phyloP scores from a whole-genome alignment of 2,797 vertebrate genomes.

The Alectoris magna region DNA sequence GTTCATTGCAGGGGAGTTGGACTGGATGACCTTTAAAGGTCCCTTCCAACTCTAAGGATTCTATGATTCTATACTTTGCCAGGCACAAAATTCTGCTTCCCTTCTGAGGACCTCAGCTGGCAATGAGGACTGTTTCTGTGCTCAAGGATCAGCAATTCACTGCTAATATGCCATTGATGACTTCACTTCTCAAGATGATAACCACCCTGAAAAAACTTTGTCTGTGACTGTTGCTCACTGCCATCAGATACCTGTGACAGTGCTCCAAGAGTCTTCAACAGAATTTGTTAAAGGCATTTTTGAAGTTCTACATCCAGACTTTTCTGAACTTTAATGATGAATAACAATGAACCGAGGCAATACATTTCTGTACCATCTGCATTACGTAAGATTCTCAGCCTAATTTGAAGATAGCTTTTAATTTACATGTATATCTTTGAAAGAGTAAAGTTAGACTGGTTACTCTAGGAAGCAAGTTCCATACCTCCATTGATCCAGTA shows the following conservation, averaged over 20 bases:
- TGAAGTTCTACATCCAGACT: neutral
- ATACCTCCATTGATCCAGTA: neutral
- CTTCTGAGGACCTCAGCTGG: neutral
- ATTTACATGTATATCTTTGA: neutral
- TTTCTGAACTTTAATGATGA: neutral
- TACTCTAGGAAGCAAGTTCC: neutral
- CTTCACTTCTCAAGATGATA: neutral
- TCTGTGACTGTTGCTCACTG: neutral
- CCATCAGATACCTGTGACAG: neutral
- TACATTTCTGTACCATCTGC: neutral
- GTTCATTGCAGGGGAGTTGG: no score
- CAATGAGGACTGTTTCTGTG: neutral
- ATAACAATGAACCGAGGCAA: neutral
- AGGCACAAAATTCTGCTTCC: neutral
- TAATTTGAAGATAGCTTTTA: neutral
- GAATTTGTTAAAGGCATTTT: neutral
- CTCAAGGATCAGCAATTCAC: neutral
- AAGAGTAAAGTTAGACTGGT: neutral
- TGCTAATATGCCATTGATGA: neutral
- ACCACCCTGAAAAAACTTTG: neutral
- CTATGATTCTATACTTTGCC: neutral
- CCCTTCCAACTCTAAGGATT: no score
- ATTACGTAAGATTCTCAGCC: neutral
- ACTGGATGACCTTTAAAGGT: no score
- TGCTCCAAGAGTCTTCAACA: neutral